Conservation (phyloP, 2,888 invertebrate genomes). For the Agrochola litura region DNA sequence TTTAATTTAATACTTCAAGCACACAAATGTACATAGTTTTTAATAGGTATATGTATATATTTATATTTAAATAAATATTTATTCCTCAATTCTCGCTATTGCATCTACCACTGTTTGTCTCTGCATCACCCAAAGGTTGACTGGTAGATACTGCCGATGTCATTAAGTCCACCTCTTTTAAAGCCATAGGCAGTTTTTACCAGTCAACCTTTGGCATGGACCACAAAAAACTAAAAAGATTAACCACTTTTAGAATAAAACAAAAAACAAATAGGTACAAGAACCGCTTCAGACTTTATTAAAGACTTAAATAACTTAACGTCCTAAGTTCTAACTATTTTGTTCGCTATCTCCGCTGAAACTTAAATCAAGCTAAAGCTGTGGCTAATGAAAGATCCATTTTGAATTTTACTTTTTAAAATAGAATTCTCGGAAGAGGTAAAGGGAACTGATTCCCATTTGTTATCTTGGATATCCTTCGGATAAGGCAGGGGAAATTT, state of each 20-base stretch:
- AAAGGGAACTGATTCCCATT: slow-evolving; percentile 42
- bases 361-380: slow-evolving; percentile 50
- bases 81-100: no score
- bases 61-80: no score
- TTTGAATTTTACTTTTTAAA: slow-evolving; percentile 49
- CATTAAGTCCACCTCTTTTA: no score
- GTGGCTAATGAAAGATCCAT: slow-evolving; percentile 60
- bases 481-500: slow-evolving; percentile 33
- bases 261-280: background rate
- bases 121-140: no score
- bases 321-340: slow-evolving; percentile 39
- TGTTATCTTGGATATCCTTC: slow-evolving; percentile 52
- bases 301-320: slow-evolving; percentile 49
- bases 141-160: no score
- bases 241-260: background rate
- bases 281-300: slow-evolving; percentile 15
- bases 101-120: no score
- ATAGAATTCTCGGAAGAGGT: slow-evolving; percentile 19
- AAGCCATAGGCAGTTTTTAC: no score
- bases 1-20: no score
- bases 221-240: background rate
- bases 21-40: no score
- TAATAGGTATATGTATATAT: no score
- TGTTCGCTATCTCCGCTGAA: slow-evolving; percentile 31
- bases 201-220: no score